A percentile compares a stretch with the other conserved stretches of the same genome.
Evolutionary conservation across 2,113 vertebrate species (phyloP).

Genomic region (Gymnogyps californianus): DNA sequence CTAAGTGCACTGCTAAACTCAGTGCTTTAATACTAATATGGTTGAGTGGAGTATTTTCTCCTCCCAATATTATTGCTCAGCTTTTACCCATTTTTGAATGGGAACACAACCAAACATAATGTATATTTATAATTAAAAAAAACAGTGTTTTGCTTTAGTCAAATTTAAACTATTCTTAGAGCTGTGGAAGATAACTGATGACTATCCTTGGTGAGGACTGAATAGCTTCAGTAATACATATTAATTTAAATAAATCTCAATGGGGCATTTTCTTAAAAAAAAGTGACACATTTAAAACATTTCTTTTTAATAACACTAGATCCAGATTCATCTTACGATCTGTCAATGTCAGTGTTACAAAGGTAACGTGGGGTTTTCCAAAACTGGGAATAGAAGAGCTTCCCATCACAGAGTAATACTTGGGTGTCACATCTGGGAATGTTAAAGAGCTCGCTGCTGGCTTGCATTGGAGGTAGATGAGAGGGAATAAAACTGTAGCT

Average conservation of each 20-base stretch:
- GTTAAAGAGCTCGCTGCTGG: not conserved
- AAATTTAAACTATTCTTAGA: not conserved
- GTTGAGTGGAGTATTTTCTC: not conserved
- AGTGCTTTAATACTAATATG: not conserved
- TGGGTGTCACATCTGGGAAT: not conserved
- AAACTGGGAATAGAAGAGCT: not conserved
- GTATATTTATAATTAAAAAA: not conserved
- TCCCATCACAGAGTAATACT: not conserved
- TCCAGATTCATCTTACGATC: not conserved
- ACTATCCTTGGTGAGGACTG: not conserved
- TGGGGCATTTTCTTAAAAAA: not conserved
- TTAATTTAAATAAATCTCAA: not conserved
- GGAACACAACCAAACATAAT: not conserved
- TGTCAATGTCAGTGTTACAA: not conserved
- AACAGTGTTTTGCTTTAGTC: accelerated
- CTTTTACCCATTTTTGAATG: not conserved
- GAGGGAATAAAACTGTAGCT: not conserved
- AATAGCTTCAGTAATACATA: not conserved
- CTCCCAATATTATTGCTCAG: not conserved
- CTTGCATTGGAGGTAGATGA: not conserved
- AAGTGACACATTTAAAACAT: not conserved
- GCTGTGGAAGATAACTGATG: not conserved
- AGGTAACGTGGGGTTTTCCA: not conserved
- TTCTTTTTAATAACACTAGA: not conserved
- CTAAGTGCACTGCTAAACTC: not conserved